Conservation (phyloP, 1,140 invertebrate genomes). For the Holotrichia oblita region DNA sequence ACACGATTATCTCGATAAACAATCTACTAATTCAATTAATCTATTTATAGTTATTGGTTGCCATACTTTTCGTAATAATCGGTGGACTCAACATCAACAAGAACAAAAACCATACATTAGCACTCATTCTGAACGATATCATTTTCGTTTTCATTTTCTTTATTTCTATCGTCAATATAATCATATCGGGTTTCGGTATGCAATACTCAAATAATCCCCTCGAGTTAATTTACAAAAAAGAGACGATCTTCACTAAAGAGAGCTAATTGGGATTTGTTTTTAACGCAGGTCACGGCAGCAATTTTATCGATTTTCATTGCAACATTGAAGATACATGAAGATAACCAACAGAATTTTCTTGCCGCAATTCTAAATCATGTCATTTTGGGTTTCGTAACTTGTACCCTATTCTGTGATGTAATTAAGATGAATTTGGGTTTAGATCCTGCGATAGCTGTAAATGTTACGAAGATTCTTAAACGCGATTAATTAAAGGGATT, state of each 20-base stretch:
- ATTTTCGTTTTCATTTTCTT: slow-evolving; percentile 81
- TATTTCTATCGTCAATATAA: slow-evolving; percentile 80
- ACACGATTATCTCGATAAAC: neutral
- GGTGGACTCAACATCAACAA: slow-evolving; percentile 83
- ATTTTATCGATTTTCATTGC: slow-evolving; percentile 68
- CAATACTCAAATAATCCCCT: slow-evolving; percentile 75
- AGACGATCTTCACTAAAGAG: neutral
- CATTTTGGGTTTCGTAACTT: slow-evolving; percentile 70
- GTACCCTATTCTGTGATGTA: slow-evolving; percentile 72
- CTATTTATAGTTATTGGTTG: slow-evolving; percentile 73
- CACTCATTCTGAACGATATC: slow-evolving; percentile 79
- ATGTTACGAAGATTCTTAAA: slow-evolving; percentile 42
- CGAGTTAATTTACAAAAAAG: slow-evolving; percentile 51
- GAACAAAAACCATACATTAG: slow-evolving; percentile 72
- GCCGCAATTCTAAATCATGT: slow-evolving; percentile 70
- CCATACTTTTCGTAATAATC: slow-evolving; percentile 80
- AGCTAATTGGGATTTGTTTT: slow-evolving; percentile 34
- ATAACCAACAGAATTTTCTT: slow-evolving; percentile 63
- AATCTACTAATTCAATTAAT: slow-evolving; percentile 1
- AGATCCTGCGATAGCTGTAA: slow-evolving; percentile 68
- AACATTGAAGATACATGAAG: slow-evolving; percentile 64
- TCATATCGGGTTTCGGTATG: slow-evolving; percentile 84
- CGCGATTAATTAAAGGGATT: neutral
- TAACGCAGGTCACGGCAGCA: slow-evolving; percentile 69
- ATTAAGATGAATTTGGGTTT: slow-evolving; percentile 79